Conservation (phyloP, 2,797 vertebrate genomes). For the Alca torda region DNA sequence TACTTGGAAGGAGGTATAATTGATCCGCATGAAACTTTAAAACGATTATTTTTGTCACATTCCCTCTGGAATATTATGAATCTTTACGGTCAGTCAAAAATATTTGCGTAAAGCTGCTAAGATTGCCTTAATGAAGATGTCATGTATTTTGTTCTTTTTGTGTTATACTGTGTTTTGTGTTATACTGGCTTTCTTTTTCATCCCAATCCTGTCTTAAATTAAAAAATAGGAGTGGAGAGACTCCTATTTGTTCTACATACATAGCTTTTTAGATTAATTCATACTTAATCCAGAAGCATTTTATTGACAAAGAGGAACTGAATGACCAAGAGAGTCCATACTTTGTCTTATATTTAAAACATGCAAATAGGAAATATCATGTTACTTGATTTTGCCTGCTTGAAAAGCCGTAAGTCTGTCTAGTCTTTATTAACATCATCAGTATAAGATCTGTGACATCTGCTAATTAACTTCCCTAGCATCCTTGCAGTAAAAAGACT, state of each 20-base stretch:
- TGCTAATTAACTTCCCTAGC: not conserved
- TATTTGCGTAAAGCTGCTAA: slow-evolving; percentile 22
- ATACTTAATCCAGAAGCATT: not conserved
- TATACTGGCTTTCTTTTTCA: slow-evolving; percentile 26
- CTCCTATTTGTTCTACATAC: not conserved
- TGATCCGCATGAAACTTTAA: slow-evolving; percentile 23
- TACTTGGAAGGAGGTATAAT: slow-evolving; percentile 26
- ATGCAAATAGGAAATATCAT: not conserved
- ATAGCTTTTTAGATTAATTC: not conserved
- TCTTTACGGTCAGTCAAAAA: slow-evolving; percentile 12
- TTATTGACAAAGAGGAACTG: not conserved
- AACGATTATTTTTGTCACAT: slow-evolving; percentile 28
- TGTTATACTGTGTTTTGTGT: slow-evolving; percentile 22
- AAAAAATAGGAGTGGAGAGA: not conserved
- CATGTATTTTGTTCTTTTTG: slow-evolving; percentile 37
- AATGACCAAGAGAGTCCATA: not conserved
- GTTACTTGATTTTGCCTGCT: not conserved
- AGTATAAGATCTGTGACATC: not conserved
- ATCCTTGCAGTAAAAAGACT: not conserved
- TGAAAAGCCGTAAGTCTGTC: not conserved
- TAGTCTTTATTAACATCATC: not conserved
- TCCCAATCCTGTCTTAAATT: not conserved
- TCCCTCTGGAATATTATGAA: slow-evolving; percentile 41
- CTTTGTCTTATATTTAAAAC: not conserved
- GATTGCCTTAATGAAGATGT: not conserved